A percentile compares a stretch with the other conserved stretches of the same genome.
Evolutionary conservation across 1,140 invertebrate species (phyloP).

Genomic region (Mamestra configurata): DNA sequence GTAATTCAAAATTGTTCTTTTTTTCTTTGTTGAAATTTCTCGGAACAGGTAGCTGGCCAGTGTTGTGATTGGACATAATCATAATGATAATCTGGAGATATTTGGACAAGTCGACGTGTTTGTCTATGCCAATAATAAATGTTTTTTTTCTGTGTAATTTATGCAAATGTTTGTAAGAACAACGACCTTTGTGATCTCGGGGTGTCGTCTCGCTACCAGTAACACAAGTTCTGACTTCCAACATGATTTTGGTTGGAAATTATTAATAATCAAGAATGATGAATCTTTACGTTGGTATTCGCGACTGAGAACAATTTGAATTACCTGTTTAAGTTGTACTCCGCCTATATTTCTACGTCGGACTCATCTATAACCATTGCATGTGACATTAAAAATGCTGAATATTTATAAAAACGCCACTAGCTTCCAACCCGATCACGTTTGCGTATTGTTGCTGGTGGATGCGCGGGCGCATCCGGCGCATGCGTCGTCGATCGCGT

Average conservation of each 20-base stretch:
- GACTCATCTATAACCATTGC: constrained; percentile 24
- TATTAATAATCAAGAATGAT: constrained; percentile 10
- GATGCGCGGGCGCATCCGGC: constrained; percentile 60
- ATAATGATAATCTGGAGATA: constrained; percentile 46
- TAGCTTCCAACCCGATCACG: constrained; percentile 60
- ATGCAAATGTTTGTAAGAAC: constrained; percentile 79
- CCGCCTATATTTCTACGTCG: neutral
- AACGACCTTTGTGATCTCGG: constrained; percentile 74
- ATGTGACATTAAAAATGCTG: constrained; percentile 56
- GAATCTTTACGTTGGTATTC: neutral
- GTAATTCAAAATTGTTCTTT: constrained; percentile 73
- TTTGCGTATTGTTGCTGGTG: constrained; percentile 60
- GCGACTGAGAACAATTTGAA: neutral
- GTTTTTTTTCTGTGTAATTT: constrained; percentile 67
- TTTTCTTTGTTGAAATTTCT: constrained; percentile 73
- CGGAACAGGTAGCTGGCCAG: constrained; percentile 78
- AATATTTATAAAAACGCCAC: constrained; percentile 47
- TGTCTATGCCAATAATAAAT: constrained; percentile 60
- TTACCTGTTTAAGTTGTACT: neutral
- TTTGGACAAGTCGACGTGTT: constrained; percentile 49
- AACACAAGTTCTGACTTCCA: constrained; percentile 7
- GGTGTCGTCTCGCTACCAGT: constrained; percentile 46
- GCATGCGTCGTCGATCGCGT: constrained; percentile 61
- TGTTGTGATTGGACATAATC: constrained; percentile 53
- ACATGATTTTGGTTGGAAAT: neutral